phyloP scores from a whole-genome alignment of 64 coral and sea anemone species.

The Actinia equina region DNA sequence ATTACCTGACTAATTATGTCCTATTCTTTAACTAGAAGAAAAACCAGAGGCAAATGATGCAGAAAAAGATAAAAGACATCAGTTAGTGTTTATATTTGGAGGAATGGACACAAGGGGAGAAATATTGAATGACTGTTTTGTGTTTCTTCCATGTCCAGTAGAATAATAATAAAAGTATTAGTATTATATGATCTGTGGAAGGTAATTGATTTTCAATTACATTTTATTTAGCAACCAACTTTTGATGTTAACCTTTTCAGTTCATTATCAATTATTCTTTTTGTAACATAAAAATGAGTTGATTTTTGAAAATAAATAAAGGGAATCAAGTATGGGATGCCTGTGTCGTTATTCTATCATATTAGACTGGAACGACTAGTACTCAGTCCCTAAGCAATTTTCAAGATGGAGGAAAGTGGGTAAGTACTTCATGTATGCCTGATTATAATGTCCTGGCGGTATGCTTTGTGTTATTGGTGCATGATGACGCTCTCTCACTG shows the following conservation, averaged over 20 bases:
- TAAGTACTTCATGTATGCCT: no score
- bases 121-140: constrained; percentile 88
- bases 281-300: not conserved
- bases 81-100: constrained; percentile 69
- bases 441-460: no score
- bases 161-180: not conserved
- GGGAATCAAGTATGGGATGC: not conserved
- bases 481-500: no score
- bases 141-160: constrained; percentile 14
- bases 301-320: not conserved
- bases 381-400: not conserved
- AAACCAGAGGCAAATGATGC: not conserved
- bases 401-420: constrained; percentile 31
- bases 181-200: not conserved
- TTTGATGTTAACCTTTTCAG: not conserved
- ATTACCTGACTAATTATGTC: not conserved
- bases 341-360: not conserved
- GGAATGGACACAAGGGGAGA: constrained; percentile 90
- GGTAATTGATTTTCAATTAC: not conserved
- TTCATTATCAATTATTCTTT: no score
- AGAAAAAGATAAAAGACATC: not conserved
- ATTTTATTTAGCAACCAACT: not conserved
- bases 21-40: not conserved
- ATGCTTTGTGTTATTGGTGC: no score
- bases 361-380: not conserved